Evolutionary conservation across 2,113 vertebrate genomes (phyloP).

Genomic region (Pelecanoides urinatrix): DNA sequence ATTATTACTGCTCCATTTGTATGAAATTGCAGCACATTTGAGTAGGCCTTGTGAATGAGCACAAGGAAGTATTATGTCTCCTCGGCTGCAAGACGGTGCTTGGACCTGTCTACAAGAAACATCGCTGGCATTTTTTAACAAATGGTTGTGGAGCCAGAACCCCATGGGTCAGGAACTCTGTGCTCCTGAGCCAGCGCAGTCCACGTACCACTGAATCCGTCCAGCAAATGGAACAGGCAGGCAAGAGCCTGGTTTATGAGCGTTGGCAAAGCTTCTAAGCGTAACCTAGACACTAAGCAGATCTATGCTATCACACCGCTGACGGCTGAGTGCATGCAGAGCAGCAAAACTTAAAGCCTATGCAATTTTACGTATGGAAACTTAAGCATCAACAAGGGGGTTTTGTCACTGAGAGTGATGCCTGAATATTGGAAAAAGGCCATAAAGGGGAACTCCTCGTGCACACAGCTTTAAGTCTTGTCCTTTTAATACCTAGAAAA

Average conservation of each 20-base stretch:
- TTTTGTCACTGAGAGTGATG: background rate
- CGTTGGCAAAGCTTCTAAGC: accelerated
- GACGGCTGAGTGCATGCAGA: accelerated
- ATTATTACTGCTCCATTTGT: background rate
- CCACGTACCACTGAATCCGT: accelerated
- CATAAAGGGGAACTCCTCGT: background rate
- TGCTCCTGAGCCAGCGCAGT: background rate
- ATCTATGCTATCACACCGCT: accelerated
- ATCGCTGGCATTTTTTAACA: background rate
- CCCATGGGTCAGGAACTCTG: accelerated
- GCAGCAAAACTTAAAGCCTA: background rate
- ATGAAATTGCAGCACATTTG: background rate
- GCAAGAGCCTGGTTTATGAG: background rate
- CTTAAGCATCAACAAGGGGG: background rate
- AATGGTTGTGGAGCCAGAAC: background rate
- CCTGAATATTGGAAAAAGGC: background rate
- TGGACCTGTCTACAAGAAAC: background rate
- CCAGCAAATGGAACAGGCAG: background rate
- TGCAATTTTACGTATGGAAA: background rate
- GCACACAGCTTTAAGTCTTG: background rate
- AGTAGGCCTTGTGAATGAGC: background rate
- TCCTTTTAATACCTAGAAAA: background rate
- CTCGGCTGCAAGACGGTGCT: background rate
- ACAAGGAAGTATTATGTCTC: background rate
- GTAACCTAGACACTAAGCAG: background rate